Conservation (phyloP, 2,888 invertebrate genomes). For the Oeneis ivallda region DNA sequence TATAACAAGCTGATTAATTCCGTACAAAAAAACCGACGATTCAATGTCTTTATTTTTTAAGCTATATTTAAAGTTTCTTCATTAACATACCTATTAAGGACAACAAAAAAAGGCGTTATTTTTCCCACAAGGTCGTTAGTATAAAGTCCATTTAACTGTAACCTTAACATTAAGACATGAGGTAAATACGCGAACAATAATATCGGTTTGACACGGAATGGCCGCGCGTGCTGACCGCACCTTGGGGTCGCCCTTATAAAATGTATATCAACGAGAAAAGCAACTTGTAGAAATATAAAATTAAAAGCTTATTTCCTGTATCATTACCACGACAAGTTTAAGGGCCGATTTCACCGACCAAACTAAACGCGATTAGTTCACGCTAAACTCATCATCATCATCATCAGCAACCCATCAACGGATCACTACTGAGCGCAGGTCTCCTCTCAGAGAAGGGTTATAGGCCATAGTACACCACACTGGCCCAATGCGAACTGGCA, state of each 20-base stretch:
- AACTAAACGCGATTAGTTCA: no score
- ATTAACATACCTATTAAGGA: not conserved
- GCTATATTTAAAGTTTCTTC: not conserved
- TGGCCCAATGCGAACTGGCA: no score
- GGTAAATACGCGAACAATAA: slow-evolving; percentile 8
- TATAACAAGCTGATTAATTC: not conserved
- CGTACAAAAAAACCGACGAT: not conserved
- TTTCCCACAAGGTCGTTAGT: slow-evolving; percentile 4
- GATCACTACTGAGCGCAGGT: no score
- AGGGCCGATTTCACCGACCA: no score
- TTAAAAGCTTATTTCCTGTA: not conserved
- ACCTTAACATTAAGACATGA: slow-evolving; percentile 21
- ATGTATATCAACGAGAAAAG: slow-evolving; percentile 17
- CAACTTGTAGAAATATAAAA: slow-evolving; percentile 29
- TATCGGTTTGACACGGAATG: not conserved
- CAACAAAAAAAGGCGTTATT: not conserved
- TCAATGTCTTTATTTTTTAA: not conserved
- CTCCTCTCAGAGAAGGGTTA: no score
- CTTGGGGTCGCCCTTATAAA: slow-evolving; percentile 27
- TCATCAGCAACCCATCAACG: no score
- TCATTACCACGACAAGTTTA: no score
- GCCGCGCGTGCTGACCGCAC: slow-evolving; percentile 12
- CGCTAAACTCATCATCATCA: no score
- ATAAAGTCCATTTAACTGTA: slow-evolving; percentile 8
- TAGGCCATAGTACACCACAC: no score